Conservation (phyloP, 2,888 invertebrate species). For the Aphidius colemani region DNA sequence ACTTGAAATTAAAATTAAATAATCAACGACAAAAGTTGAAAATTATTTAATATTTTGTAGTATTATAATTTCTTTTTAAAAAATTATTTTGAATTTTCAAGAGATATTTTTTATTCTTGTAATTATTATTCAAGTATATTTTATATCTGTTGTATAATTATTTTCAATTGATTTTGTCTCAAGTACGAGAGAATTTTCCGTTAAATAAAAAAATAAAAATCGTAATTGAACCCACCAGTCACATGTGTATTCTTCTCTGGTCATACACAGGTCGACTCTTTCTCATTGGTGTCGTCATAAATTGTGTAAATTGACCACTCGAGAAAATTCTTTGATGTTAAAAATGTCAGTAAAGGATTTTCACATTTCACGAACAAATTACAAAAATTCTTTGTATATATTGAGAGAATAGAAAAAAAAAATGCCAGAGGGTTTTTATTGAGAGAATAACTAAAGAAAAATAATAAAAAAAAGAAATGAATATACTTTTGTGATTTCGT, state of each 20-base stretch:
- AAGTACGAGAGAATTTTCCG: too few relatives aligned
- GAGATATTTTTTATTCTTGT: too few relatives aligned
- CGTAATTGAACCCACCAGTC: conserved; percentile 17
- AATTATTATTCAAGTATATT: not conserved
- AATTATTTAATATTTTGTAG: too few relatives aligned
- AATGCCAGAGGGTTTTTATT: conserved; percentile 15
- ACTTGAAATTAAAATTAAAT: too few relatives aligned
- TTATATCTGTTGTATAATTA: not conserved
- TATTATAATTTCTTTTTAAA: too few relatives aligned
- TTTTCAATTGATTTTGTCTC: too few relatives aligned
- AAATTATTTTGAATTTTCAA: too few relatives aligned
- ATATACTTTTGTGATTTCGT: not conserved
- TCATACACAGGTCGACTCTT: conserved; percentile 17
- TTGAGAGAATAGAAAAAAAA: conserved; percentile 11
- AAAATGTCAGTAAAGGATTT: conserved; percentile 8
- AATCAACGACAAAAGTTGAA: too few relatives aligned
- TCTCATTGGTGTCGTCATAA: conserved; percentile 50
- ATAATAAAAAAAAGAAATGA: not conserved
- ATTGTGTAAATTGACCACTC: conserved; percentile 36
- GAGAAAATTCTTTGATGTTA: conserved; percentile 11
- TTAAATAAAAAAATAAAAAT: not conserved
- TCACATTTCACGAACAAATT: conserved; percentile 19
- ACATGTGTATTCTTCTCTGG: conserved; percentile 11
- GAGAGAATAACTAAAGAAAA: not conserved
- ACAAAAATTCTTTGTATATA: conserved; percentile 25